Conservation (phyloP, 2,113 vertebrate species). For the Megaceryle torquata region DNA sequence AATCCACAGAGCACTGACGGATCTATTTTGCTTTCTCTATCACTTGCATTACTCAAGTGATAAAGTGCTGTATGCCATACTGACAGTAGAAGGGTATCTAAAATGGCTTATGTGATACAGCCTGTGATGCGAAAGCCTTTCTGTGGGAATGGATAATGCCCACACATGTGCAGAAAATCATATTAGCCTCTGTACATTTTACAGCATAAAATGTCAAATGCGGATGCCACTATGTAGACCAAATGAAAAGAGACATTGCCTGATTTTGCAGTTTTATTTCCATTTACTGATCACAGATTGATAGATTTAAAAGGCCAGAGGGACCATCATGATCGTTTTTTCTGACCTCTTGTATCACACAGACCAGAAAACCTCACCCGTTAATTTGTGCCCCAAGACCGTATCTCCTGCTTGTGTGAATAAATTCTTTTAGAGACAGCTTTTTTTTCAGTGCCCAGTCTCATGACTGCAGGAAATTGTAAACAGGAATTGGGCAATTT, state of each 20-base stretch:
- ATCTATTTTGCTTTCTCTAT: not conserved
- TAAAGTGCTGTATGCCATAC: not conserved
- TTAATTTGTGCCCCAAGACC: constrained; percentile 2
- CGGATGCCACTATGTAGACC: not conserved
- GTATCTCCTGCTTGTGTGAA: not conserved
- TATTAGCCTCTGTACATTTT: not conserved
- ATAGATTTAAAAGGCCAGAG: constrained; percentile 31
- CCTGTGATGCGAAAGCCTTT: not conserved
- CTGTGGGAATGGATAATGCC: not conserved
- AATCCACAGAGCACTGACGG: not conserved
- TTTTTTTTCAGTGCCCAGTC: not conserved
- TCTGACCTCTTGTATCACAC: not conserved
- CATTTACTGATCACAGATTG: not conserved
- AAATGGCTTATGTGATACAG: not conserved
- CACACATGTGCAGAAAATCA: not conserved
- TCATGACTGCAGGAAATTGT: not conserved
- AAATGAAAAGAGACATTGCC: not conserved
- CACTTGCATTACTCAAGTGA: not conserved
- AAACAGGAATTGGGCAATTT: not conserved
- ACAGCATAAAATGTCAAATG: not conserved
- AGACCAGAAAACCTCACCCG: not conserved
- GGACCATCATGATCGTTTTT: not conserved
- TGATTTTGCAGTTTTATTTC: not conserved
- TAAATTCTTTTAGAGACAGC: not conserved
- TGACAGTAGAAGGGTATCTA: not conserved